Base-by-base conservation (phyloP, 53 echinoderm and acorn worm genomes). In the Stichopus horrens region DNA sequence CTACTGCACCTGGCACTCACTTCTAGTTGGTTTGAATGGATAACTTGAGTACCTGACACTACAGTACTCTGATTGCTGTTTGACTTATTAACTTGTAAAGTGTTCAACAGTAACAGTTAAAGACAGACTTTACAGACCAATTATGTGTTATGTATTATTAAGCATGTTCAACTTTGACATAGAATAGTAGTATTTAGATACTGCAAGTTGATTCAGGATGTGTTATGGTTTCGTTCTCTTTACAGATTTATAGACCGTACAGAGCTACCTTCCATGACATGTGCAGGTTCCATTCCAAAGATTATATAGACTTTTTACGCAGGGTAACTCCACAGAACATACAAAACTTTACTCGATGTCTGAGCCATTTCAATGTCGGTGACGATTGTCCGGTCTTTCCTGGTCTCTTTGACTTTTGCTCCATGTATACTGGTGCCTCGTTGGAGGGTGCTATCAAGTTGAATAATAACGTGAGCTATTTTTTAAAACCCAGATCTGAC, bases 371-470 rank as follows among this genome's bases (percentile, higher is more conserved):
- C 87, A 98, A 98, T 56, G 99, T 98, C 1, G 99, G 99, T 22
- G 99, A 98, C 74, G 99, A 98, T 75, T 98, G 99, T 76, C 99
- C 99, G 1, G 99, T 98, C 37, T 98, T 98, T 81, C 96, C 95
- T 19, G 99, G 99, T 75, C 91, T 98, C 11, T 98, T 96, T 92
- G 99, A 98, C 81, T 98, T 98, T 90, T 96, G 99, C 86, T 92
- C 95, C 11, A 96, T 98, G 95, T 98, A 96, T 88, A 96, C 99
- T 37, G 99, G 99, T 19, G 99, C 96, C 14, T 96, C 99, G 5
- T 89, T 98, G 88, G 99, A 96, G 87, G 99, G 94, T 66, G 96
- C 99, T 19, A 93, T 91, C 53, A 98, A 98, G 83, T 90, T 98
- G 55, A 98, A 98, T 75, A 98, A 98, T 79, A 95, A 97, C 86